Percentiles rank a stretch among this genome's conserved stretches.
Conservation (phyloP, 2,113 vertebrate species). For the Caracal caracal region DNA sequence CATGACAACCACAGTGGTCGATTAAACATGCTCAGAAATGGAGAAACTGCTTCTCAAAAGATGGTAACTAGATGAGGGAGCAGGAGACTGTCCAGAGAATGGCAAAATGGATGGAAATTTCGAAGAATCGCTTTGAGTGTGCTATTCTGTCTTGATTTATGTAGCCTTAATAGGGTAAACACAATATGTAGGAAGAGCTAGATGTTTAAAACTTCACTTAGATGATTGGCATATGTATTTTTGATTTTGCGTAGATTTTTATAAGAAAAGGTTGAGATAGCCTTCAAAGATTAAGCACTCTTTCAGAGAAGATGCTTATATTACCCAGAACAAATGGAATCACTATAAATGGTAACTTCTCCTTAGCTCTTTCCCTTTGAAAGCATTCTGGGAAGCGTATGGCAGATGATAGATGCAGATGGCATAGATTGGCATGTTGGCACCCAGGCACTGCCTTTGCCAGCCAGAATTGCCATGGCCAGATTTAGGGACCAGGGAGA, state of each 20-base stretch:
- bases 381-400: neutral
- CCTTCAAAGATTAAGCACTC: neutral
- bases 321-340: slow-evolving; percentile 28
- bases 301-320: neutral
- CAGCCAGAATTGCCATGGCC: neutral
- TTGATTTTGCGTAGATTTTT: slow-evolving; percentile 8
- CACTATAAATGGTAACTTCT: slow-evolving; percentile 52
- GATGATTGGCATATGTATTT: neutral
- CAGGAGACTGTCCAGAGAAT: slow-evolving; percentile 42
- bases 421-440: slow-evolving; percentile 44
- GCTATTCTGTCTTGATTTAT: neutral
- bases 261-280: neutral
- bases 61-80: slow-evolving; percentile 76
- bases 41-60: slow-evolving; percentile 80
- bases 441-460: neutral
- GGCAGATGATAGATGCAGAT: slow-evolving; percentile 74
- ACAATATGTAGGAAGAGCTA: neutral
- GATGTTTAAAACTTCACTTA: neutral
- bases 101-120: neutral
- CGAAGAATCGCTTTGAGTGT: neutral
- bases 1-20: slow-evolving; percentile 95
- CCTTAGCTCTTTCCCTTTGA: slow-evolving; percentile 20
- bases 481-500: neutral
- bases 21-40: slow-evolving; percentile 92
- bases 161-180: neutral